These are phyloP conservation scores for Fistularia tabacaria DNA, from an alignment of 2,797 vertebrate genomes.

Conservation along the genomic window DNA sequence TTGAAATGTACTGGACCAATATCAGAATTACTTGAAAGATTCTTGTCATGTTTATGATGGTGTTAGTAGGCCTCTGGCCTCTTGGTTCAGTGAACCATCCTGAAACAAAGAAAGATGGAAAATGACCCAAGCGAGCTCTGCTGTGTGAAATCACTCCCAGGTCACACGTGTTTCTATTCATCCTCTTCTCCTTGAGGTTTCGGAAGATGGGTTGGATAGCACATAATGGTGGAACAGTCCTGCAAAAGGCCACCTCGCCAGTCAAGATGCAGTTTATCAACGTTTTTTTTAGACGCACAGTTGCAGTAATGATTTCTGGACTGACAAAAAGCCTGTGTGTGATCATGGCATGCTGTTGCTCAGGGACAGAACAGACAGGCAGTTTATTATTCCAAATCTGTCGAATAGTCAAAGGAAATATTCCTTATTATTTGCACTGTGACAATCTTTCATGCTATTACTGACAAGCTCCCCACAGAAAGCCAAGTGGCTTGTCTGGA, in stretches of 20 bases:
- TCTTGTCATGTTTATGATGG: constrained; percentile 67
- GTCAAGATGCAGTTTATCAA: constrained; percentile 66
- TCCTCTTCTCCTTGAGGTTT: constrained; percentile 67
- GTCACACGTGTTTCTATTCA: constrained; percentile 76
- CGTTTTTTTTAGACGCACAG: constrained; percentile 58
- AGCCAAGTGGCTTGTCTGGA: constrained; percentile 48
- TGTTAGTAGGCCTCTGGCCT: constrained; percentile 56
- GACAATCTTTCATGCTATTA: constrained; percentile 58
- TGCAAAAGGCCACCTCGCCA: constrained; percentile 58
- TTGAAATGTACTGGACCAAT: constrained; percentile 44
- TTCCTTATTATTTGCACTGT: constrained; percentile 43
- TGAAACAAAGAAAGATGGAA: constrained; percentile 58
- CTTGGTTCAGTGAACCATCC: constrained; percentile 58
- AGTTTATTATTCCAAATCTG: constrained; percentile 63
- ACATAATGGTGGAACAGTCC: constrained; percentile 53
- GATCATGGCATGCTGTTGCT: constrained; percentile 60
- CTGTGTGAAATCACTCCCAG: constrained; percentile 70
- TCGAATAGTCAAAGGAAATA: constrained; percentile 65
- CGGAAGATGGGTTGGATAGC: constrained; percentile 64
- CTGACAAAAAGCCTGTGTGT: constrained; percentile 62
- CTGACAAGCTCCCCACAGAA: constrained; percentile 51
- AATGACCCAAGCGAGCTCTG: constrained; percentile 60
- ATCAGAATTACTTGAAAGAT: constrained; percentile 57
- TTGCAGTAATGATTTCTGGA: constrained; percentile 64
- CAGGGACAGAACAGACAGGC: constrained; percentile 49